Conservation (phyloP, 2,797 vertebrate species). For the Todus mexicanus region DNA sequence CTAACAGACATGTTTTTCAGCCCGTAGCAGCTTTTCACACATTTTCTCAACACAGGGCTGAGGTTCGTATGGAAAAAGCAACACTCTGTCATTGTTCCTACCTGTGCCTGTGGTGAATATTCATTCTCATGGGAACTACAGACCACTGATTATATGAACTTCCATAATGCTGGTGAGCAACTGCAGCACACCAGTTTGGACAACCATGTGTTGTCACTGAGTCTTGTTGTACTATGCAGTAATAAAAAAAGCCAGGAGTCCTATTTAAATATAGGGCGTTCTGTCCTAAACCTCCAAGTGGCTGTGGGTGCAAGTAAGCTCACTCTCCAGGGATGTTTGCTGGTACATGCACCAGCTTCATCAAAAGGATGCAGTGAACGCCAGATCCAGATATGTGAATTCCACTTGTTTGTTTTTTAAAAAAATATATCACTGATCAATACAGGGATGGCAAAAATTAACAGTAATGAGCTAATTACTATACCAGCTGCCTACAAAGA, state of each 20-base stretch:
- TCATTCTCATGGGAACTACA: not conserved
- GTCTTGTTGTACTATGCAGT: constrained; percentile 8
- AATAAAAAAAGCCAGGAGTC: constrained; percentile 56
- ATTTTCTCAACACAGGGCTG: not conserved
- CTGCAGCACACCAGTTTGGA: not conserved
- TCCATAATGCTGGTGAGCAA: not conserved
- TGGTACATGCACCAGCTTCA: not conserved
- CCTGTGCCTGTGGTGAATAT: not conserved
- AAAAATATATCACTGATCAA: constrained; percentile 60
- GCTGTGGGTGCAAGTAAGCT: constrained; percentile 13
- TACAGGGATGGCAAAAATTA: constrained; percentile 70
- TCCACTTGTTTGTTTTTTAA: not conserved
- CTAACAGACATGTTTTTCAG: not conserved
- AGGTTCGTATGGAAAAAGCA: not conserved
- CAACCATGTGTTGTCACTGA: not conserved
- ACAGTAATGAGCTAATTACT: constrained; percentile 74
- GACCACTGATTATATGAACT: not conserved
- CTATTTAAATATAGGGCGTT: constrained; percentile 55
- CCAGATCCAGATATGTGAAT: not conserved
- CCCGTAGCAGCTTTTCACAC: not conserved
- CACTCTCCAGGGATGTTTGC: not conserved
- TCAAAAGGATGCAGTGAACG: constrained; percentile 1
- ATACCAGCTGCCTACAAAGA: constrained; percentile 69
- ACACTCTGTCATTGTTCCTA: not conserved
- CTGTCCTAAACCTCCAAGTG: not conserved